These are phyloP conservation scores for Callipepla californica DNA, from an alignment of 2,113 vertebrate genomes.

Conservation along the genomic window DNA sequence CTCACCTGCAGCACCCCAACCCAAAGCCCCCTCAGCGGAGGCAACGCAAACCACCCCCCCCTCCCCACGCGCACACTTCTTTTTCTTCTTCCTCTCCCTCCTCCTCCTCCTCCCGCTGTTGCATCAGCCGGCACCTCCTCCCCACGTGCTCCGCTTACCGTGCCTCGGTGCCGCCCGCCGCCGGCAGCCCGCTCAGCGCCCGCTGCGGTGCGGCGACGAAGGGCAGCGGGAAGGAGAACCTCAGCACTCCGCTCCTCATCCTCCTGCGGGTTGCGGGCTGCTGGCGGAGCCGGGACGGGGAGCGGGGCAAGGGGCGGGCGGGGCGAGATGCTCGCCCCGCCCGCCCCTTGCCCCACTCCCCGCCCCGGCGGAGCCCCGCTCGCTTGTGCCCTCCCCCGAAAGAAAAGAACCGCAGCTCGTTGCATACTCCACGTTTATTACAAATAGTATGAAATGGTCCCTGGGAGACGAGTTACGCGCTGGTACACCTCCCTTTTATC, in stretches of 20 bases:
- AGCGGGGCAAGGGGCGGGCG: neutral
- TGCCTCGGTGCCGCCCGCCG: neutral
- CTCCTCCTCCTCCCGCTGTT: neutral
- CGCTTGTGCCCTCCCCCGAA: neutral
- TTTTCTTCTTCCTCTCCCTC: no score
- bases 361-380: neutral
- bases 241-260: neutral
- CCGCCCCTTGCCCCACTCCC: neutral
- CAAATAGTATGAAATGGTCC: slow-evolving; percentile 55
- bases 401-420: neutral
- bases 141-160: neutral
- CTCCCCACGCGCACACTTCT: no score
- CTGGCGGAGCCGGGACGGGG: no score
- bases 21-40: neutral
- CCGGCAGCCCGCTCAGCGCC: neutral
- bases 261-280: no score
- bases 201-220: neutral
- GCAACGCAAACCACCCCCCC: neutral
- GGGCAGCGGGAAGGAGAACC: neutral
- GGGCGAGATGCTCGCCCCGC: neutral
- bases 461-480: slow-evolving; percentile 12
- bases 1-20: neutral
- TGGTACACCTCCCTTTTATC: neutral
- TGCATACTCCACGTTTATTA: slow-evolving; percentile 56
- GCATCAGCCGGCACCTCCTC: neutral